Evolutionary conservation across 2,888 invertebrate species (phyloP), one percentile per base, ranked within the genome.

Genomic region (Diaphora mendica): DNA sequence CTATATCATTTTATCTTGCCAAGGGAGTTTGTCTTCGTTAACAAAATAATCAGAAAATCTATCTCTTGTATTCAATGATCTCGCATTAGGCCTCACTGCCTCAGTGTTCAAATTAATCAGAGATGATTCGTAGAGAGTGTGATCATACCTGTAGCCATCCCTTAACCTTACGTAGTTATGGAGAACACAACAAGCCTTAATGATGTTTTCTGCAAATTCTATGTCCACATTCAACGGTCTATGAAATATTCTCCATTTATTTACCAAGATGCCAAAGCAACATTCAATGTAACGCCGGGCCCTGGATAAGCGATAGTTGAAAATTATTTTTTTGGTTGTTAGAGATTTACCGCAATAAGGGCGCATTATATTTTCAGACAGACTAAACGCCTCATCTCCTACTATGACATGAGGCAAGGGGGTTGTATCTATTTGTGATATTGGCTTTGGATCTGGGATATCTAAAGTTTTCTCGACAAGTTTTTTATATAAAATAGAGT

Each of bases 161-260:
- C 72, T 55, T 33, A 30, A 26, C n/a, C 68, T 48, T 7, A 73
- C 72, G 35, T 30, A 76, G 48, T 78, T 78, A 64, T 76, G 74
- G 30, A 79, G 71, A 48, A 77, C 65, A 64, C 72, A 73, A 42
- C 70, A 68, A 67, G 75, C 65, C 66, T 79, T 77, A 30, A 79
- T 67, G n/a, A 73, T 79, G 66, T 72, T 68, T 64, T 68, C 44
- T 26, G 76, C 75, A 69, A 76, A 76, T 17, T 75, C 76, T 51
- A 66, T 72, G 42, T 72, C 8, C 9, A 74, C 75, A 64, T 74
- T 70, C 1, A 79, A 17, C 33, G 77, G 77, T 55, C 69, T 70
- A 48, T 77, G 77, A 68, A 79, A 76, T 51, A 79, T 76, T 59
- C 78, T 30, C 76, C 74, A 78, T 71, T 78, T 78, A 67, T 78